Evolutionary conservation across 2,797 vertebrate genomes (phyloP), one percentile per base, ranked within the genome.

Genomic region (Delichon dasypus): DNA sequence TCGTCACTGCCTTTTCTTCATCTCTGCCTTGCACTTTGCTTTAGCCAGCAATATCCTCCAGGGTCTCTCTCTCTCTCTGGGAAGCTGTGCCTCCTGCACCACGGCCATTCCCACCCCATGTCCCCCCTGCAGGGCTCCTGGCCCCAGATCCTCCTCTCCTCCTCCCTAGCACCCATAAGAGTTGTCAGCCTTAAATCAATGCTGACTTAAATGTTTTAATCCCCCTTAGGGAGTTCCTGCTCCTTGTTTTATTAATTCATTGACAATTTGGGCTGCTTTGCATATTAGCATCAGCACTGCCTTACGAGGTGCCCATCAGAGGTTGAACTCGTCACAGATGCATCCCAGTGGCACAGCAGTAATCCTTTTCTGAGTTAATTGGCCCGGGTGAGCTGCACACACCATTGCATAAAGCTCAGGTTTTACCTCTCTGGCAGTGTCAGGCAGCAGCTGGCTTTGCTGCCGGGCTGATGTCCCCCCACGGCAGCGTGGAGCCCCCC

Each of bases 311-410:
- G 26, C 74, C 80, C 80, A 30, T 50, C 57, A 32, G 65, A 80
- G 58, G 57, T 8, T 54, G 67, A 80, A 62, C 25, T 44, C 58
- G 66, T 84, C 91, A 81, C 78, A 90, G 71, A 70, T 72, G 38
- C 55, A 89, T 85, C 58, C 64, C 68, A 26, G 53, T 64, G 71
- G 85, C 89, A 72, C 13, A 6, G 38, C 70, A 72, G 88, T 93
- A 95, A 96, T 95, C 95, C 89, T 95, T 97, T 97, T 91, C 92
- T 34, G 11, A 93, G 76, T 38, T 97, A 96, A 96, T 92, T 96
- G 92, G 88, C 38, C 86, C 16, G 7, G 42, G 40, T 1, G 0
- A 25, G 77, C 48, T 66, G 86, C 67, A 82, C 77, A 60, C 26
- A 25, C 58, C 9, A 0, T 8, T 32, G 25, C 36, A 38, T 55